Base-by-base conservation (phyloP, 2,888 invertebrate species). In the Nemotelus pantherinus region DNA sequence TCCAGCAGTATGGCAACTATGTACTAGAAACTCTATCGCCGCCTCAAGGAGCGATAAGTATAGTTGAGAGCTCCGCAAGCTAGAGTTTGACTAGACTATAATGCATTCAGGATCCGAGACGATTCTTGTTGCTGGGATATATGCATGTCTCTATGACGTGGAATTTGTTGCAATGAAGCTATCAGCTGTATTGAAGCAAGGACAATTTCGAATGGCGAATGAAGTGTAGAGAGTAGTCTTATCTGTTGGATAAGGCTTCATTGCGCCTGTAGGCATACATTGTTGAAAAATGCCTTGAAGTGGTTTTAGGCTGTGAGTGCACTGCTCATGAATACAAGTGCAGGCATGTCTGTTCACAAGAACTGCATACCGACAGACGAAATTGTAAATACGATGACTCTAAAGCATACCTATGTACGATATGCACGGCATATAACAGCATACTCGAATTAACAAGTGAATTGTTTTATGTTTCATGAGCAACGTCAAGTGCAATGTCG, bases 61-160 rank as follows among this genome's bases (percentile, higher is more conserved):
- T 4, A 60, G 41, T 60, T 7, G 41, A 60, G 60, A 41, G 5
- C 60, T 5, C 3, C 60, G 41, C 25, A 43, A 60, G 60, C 60
- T 60, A 39, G 2, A 60, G 41, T 41, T 41, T 25, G 25, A 25
- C 25, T n/a, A 58, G 9, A 4, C 4, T n/a, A 5, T 9, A 58
- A 58, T 25, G 25, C 60, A 7, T 60, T 43, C 60, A 39, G 41
- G 41, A 41, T 60, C 25, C 25, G 60, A 60, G 60, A 7, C 4
- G 25, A 41, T 60, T 60, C 60, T 60, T 7, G 25, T 39, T 41
- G 60, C 5, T 60, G 4, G 3, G 41, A 60, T 2, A 43, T 41
- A 60, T 60, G 60, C 60, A 60, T 43, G 41, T 60, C 60, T 25
- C 41, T 43, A 60, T 39, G 60, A 60, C 25, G 25, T 60, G 60